A percentile compares a stretch with the other conserved stretches of the same genome.
Conservation (phyloP, 2,113 vertebrate genomes). For the Alethe diademata region DNA sequence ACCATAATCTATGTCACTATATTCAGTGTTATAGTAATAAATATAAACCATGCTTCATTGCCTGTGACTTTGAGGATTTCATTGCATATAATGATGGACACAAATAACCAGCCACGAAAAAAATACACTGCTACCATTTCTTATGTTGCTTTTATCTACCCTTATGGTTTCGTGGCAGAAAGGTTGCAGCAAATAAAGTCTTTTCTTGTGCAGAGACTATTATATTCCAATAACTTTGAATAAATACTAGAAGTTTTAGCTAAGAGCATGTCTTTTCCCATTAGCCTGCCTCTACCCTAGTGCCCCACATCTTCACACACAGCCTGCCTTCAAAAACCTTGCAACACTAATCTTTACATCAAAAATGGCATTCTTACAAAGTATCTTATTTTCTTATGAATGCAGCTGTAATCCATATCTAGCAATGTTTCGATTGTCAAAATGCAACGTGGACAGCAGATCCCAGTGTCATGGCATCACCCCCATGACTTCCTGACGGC, state of each 20-base stretch:
- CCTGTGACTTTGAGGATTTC: neutral
- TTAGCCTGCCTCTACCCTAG: neutral
- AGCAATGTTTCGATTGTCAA: neutral
- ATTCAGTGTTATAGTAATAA: neutral
- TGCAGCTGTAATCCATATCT: neutral
- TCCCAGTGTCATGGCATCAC: accelerated
- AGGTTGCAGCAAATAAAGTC: neutral
- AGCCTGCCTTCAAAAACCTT: neutral
- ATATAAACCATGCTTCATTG: neutral
- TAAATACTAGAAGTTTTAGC: neutral
- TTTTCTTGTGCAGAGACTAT: neutral
- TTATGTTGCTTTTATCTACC: neutral
- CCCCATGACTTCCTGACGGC: neutral
- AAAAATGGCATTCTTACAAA: neutral
- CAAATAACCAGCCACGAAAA: neutral
- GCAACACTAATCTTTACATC: neutral
- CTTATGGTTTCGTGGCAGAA: neutral
- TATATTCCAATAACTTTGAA: neutral
- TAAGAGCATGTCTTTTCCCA: neutral
- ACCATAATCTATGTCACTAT: neutral
- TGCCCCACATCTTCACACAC: neutral
- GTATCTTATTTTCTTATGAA: neutral
- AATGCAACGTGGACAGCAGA: neutral
- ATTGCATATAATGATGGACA: neutral
- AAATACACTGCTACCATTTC: neutral